Evolutionary conservation across 1,140 invertebrate species (phyloP).

Genomic region (Orchesella cincta): DNA sequence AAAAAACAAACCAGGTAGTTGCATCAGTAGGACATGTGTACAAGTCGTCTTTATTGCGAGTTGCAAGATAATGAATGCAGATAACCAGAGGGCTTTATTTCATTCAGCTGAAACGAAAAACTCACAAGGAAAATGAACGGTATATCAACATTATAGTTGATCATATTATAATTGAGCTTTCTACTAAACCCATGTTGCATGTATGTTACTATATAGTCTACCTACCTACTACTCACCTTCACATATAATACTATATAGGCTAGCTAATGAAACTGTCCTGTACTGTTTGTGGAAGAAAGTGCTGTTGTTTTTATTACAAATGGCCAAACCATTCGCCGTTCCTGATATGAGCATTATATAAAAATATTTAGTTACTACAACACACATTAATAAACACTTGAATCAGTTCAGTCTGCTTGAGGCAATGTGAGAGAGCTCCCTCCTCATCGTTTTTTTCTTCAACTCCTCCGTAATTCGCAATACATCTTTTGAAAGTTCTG

Average conservation of each 20-base stretch:
- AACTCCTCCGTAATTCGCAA: too few relatives aligned
- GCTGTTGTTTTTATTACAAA: neutral
- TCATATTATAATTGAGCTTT: neutral
- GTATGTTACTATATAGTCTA: neutral
- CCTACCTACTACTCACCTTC: neutral
- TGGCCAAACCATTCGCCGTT: too few relatives aligned
- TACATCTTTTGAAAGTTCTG: too few relatives aligned
- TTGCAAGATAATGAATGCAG: neutral
- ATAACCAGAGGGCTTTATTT: neutral
- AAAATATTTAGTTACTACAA: neutral
- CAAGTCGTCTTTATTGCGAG: neutral
- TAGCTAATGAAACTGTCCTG: neutral
- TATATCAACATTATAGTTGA: too few relatives aligned
- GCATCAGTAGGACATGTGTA: too few relatives aligned
- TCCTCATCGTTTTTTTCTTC: neutral
- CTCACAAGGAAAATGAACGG: too few relatives aligned
- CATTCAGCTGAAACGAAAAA: too few relatives aligned
- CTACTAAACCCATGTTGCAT: neutral
- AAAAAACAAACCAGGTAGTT: too few relatives aligned
- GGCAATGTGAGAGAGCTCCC: neutral
- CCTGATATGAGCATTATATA: too few relatives aligned
- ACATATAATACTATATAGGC: neutral
- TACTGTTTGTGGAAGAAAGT: neutral
- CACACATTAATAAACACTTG: neutral
- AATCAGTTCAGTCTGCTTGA: too few relatives aligned